Percentiles rank a stretch among this genome's conserved stretches.
phyloP scores from a whole-genome alignment of 2,888 invertebrate species.

The Acheta domesticus region DNA sequence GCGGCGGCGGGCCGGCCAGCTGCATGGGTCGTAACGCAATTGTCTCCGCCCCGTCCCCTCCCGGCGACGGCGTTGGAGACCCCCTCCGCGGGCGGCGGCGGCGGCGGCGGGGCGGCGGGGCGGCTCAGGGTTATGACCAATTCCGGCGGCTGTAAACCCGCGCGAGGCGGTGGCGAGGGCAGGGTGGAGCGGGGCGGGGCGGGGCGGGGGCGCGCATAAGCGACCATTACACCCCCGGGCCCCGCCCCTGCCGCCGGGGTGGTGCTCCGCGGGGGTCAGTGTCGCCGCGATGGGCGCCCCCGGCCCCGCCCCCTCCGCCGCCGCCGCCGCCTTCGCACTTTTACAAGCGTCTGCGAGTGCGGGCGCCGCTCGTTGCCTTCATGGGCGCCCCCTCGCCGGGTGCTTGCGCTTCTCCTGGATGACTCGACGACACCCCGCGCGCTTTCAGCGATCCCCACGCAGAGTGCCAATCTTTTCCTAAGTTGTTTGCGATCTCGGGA shows the following conservation, averaged over 20 bases:
- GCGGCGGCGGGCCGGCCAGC: not conserved
- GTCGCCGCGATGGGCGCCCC: not conserved
- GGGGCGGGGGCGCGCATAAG: slow-evolving; percentile 22
- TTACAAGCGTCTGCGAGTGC: not conserved
- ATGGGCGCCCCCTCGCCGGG: not conserved
- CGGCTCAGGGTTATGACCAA: slow-evolving; percentile 34
- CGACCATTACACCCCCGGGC: not conserved
- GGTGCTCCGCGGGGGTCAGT: not conserved
- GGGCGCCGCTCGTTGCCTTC: not conserved
- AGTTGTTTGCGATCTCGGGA: too few relatives aligned
- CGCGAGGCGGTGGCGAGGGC: slow-evolving; percentile 4
- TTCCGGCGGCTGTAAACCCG: slow-evolving; percentile 35
- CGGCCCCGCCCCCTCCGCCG: not conserved
- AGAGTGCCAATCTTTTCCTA: too few relatives aligned
- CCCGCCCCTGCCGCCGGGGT: not conserved
- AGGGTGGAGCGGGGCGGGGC: slow-evolving; percentile 12
- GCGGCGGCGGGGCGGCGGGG: slow-evolving; percentile 23
- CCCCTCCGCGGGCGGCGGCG: slow-evolving; percentile 4
- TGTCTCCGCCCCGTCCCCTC: not conserved
- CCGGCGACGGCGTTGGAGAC: not conserved
- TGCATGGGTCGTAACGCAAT: not conserved
- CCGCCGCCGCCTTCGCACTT: not conserved
- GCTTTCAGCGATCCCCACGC: too few relatives aligned
- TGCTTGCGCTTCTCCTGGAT: not conserved
- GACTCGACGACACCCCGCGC: too few relatives aligned